Base-by-base conservation (phyloP, 2,113 vertebrate species). In the Calyptommatus sinebrachiatus region DNA sequence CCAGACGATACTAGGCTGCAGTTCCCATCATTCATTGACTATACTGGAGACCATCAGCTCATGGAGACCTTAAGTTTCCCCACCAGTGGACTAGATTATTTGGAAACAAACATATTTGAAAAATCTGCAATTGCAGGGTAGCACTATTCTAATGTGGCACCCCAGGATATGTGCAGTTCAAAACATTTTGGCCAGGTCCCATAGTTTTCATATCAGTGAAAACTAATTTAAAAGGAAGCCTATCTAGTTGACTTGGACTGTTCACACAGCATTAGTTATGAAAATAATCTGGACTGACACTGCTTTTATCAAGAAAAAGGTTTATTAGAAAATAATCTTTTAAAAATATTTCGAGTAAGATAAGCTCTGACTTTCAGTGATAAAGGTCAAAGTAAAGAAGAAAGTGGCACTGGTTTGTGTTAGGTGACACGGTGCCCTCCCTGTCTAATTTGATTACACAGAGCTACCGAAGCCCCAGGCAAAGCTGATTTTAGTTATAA, bases 371-470 rank as follows among this genome's bases (percentile, higher is more conserved):
- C 79, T 91, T 89, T 83, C 91, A 89, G 88, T 88, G 88, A 78
- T 91, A 92, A 85, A 91, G 91, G 81, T 95, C 86, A 90, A 70
- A 94, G 90, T 66, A 83, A 80, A 91, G 91, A 93, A 91, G 90
- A 92, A 93, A 94, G 92, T 94, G 86, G 86, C 88, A 90, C 92
- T 95, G 94, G 92, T 94, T 94, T 94, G 86, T 94, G 91, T 95
- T 93, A 93, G 91, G 92, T 94, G 94, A 95, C 94, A 93, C 92
- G 92, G 87, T 94, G 94, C 91, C 93, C 94, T 92, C 87, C 93
- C 94, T 95, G 94, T 95, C 95, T 95, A 92, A 94, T 94, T 94
- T 96, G 94, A 96, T 96, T 96, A 95, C 94, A 92, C 87, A 94
- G 90, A 93, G 88, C 85, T 90, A 89, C 89, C 82, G 89, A 91